Percentiles rank a stretch among this genome's conserved stretches.
These are phyloP conservation scores for Phaedon cochleariae DNA, from an alignment of 2,888 invertebrate genomes.

Conservation along the genomic window DNA sequence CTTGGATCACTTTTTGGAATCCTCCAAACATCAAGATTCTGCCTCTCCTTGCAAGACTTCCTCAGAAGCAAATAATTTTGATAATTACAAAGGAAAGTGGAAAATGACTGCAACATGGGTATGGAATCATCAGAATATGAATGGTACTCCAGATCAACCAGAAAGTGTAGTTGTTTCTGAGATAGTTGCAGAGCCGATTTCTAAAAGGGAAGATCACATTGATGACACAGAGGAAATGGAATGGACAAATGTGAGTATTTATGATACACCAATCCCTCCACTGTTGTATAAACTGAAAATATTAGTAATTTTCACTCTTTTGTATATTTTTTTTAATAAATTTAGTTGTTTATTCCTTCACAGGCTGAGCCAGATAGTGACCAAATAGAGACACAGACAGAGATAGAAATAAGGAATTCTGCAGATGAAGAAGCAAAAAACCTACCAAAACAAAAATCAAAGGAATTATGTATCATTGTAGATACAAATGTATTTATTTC, in stretches of 20 bases:
- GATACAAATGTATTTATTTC: slow-evolving; percentile 65
- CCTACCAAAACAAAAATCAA: slow-evolving; percentile 25
- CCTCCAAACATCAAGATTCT: background rate
- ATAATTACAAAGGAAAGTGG: slow-evolving; percentile 25
- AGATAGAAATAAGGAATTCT: background rate
- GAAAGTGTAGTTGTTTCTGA: background rate
- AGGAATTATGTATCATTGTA: slow-evolving; percentile 58
- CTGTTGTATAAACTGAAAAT: no score
- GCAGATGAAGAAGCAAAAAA: background rate
- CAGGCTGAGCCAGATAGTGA: slow-evolving; percentile 34
- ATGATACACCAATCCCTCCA: no score
- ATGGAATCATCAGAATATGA: slow-evolving; percentile 23
- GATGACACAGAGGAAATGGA: slow-evolving; percentile 41
- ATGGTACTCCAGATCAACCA: background rate
- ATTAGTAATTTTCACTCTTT: no score
- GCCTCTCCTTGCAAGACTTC: background rate
- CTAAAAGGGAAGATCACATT: background rate
- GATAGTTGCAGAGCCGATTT: background rate
- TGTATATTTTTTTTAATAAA: no score
- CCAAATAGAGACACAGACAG: background rate
- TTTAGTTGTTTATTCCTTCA: slow-evolving; percentile 2
- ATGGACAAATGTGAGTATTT: slow-evolving; percentile 39
- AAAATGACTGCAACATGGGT: slow-evolving; percentile 36
- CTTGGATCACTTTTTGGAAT: background rate
- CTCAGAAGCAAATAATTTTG: background rate